Percentiles rank a stretch among this genome's conserved stretches.
Evolutionary conservation across 2,113 vertebrate species (phyloP).

Genomic region (Laticauda colubrina): DNA sequence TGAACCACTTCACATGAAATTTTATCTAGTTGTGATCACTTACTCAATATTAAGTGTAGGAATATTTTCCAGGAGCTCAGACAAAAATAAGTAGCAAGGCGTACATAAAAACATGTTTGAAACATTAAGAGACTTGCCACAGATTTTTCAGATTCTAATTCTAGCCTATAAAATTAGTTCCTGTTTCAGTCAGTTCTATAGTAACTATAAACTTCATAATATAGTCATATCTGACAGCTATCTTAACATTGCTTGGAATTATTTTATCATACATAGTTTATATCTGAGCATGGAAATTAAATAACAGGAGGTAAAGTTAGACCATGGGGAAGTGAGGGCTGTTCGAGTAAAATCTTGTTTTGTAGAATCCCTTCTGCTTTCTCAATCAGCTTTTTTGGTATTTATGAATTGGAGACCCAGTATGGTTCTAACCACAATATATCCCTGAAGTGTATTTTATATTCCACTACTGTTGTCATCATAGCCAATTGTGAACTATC

Average conservation of each 20-base stretch:
- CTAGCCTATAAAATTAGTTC: neutral
- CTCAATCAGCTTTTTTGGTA: constrained; percentile 63
- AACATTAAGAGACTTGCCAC: neutral
- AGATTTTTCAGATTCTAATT: neutral
- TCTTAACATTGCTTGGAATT: constrained; percentile 47
- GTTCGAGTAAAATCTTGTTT: constrained; percentile 63
- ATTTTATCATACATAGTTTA: constrained; percentile 42
- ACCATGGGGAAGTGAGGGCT: neutral
- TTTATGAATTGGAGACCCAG: constrained; percentile 67
- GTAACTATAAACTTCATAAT: neutral
- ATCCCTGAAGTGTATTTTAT: constrained; percentile 71
- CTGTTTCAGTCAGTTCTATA: neutral
- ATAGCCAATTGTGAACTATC: constrained; percentile 65
- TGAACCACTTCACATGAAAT: neutral
- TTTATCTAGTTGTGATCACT: neutral
- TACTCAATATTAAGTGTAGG: neutral
- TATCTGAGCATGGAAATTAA: constrained; percentile 60
- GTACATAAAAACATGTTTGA: neutral
- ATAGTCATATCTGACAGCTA: neutral
- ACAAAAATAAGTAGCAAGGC: neutral
- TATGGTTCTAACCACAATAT: constrained; percentile 67
- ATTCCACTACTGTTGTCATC: constrained; percentile 69
- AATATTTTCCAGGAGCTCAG: neutral
- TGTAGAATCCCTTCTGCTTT: constrained; percentile 56
- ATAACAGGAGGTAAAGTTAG: constrained; percentile 18